phyloP scores from a whole-genome alignment of 2,888 invertebrate species.

The Zele albiditarsus region DNA sequence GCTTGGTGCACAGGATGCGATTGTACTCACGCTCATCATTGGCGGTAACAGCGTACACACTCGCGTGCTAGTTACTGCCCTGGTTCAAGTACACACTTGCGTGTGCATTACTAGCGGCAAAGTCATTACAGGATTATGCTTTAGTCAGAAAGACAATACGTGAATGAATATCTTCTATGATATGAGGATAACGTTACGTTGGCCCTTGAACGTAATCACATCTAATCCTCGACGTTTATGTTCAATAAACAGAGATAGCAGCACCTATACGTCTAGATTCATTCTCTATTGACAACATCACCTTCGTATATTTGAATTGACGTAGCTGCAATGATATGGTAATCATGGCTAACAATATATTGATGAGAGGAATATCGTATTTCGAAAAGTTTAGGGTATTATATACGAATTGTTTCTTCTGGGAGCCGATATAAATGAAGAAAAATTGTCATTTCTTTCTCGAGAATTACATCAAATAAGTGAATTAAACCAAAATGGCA shows the following conservation, averaged over 20 bases:
- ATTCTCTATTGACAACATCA: too few relatives aligned
- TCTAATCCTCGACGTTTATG: not conserved
- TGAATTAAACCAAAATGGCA: conserved; percentile 2
- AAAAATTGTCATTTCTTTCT: not conserved
- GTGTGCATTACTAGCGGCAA: conserved; percentile 58
- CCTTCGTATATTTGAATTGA: too few relatives aligned
- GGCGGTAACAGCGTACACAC: conserved; percentile 58
- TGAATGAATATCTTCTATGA: conserved; percentile 14
- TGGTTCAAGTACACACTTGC: conserved; percentile 60
- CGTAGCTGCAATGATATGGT: too few relatives aligned
- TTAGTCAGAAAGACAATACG: not conserved
- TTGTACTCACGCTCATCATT: conserved; percentile 58
- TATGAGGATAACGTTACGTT: conserved; percentile 9
- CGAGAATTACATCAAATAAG: not conserved
- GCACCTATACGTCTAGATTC: too few relatives aligned
- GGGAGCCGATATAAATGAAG: not conserved
- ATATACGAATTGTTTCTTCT: not conserved
- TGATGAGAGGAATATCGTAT: too few relatives aligned
- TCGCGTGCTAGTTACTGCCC: conserved; percentile 64
- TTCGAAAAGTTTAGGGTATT: not conserved
- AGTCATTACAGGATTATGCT: conserved; percentile 54
- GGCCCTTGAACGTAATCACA: not conserved
- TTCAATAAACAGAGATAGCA: not conserved
- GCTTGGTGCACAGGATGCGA: conserved; percentile 45
- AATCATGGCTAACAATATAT: too few relatives aligned